Base-by-base conservation (phyloP, 2,797 vertebrate species). In the Parauchenoglanis punctatus region DNA sequence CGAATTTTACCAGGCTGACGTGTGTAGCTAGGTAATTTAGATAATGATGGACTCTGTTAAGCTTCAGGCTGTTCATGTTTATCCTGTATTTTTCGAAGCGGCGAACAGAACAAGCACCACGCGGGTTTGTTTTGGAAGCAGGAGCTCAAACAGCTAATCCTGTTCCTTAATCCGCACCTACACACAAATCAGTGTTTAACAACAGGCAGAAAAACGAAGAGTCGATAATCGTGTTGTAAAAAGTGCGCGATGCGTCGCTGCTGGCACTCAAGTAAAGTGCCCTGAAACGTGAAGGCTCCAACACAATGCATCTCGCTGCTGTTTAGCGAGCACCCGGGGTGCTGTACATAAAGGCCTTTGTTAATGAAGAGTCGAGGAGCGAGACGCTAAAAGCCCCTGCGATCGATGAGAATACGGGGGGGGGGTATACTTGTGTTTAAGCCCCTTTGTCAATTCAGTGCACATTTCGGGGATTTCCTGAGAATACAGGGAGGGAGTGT, bases 341-440 rank as follows among this genome's bases (percentile, higher is more conserved):
- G 90, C 93, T 92, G 91, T 91, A 94, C 94, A 93, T 93, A 91
- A 77, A 20, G 75, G 61, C 49, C 90, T 89, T 90, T 86, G 82
- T 91, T 86, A 92, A 95, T 94, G 95, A 94, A 95, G 95, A 94
- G 93, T 87, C 86, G 87, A 92, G 92, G 92, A 93, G 90, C 87
- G 90, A 92, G 93, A 92, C 91, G 91, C 93, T 94, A 93, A 93
- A 93, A 93, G 92, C 93, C 92, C 92, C 80, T 85, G 87, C 92
- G 93, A 95, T 96, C 93, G 91, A 93, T 89, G 94, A 93, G 93
- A 92, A 93, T 91, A 91, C 88, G 72, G 84, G 77, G 91, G 77
- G 91, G 12, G 18, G 7, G 0, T 17, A 2, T 35, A 35, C 35
- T 61, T 49, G 44, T 61, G 84, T 11, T 85, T 72, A 80, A 40